phyloP scores from a whole-genome alignment of 2,797 vertebrate species.

The Gallinago solitaria region DNA sequence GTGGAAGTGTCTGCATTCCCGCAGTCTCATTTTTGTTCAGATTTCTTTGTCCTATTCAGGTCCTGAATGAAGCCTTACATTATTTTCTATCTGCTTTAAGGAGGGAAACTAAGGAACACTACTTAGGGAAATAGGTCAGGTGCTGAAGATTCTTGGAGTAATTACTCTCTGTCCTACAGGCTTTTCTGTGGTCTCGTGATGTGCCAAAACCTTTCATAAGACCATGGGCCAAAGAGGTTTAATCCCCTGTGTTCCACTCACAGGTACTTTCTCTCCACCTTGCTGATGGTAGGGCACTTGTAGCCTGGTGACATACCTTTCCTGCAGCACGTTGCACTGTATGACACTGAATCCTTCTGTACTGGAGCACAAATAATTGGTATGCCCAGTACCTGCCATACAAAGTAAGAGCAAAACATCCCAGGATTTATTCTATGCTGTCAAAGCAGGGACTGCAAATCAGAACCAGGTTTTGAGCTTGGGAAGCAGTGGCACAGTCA shows the following conservation, averaged over 20 bases:
- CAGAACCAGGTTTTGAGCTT: not conserved
- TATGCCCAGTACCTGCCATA: no score
- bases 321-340: not conserved
- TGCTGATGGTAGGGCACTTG: not conserved
- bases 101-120: not conserved
- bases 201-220: not conserved
- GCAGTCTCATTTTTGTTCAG: not conserved
- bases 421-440: not conserved
- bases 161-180: not conserved
- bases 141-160: not conserved
- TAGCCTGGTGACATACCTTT: not conserved
- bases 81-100: not conserved
- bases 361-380: not conserved
- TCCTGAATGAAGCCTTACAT: not conserved
- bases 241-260: not conserved
- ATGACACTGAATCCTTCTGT: not conserved
- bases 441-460: not conserved
- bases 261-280: not conserved
- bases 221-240: not conserved
- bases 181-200: not conserved
- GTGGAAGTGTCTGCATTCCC: not conserved
- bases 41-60: not conserved
- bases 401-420: not conserved
- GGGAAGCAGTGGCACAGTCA: not conserved
- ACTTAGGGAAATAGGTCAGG: not conserved